Conservation (phyloP, 2,113 vertebrate genomes). For the Furnarius figulus region DNA sequence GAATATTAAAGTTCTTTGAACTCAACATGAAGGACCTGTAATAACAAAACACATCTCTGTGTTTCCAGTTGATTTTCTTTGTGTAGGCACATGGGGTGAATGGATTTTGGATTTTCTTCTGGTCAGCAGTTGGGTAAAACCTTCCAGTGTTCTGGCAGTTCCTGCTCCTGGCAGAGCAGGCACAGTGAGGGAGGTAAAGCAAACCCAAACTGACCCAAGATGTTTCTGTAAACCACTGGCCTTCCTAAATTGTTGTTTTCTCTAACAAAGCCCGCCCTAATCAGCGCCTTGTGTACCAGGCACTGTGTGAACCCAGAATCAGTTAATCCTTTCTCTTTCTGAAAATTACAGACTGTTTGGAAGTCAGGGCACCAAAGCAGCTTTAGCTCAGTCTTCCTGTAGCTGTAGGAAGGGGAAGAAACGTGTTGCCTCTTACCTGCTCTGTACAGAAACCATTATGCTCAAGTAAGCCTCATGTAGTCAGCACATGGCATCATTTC, state of each 20-base stretch:
- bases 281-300: not conserved
- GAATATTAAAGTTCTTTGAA: not conserved
- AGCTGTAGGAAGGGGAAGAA: not conserved
- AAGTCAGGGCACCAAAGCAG: not conserved
- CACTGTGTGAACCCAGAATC: not conserved
- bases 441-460: not conserved
- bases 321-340: not conserved
- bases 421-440: not conserved
- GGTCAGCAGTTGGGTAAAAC: not conserved
- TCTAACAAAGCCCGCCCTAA: not conserved
- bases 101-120: not conserved
- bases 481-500: not conserved
- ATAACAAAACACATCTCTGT: rapidly evolving
- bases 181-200: not conserved
- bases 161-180: not conserved
- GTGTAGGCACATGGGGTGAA: not conserved
- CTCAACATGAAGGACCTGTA: not conserved
- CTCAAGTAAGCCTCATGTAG: not conserved
- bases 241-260: not conserved
- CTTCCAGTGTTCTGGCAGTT: not conserved
- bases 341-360: not conserved
- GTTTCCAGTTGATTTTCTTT: not conserved
- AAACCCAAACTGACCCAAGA: not conserved
- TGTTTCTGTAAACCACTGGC: not conserved
- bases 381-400: not conserved